Conservation (phyloP, 2,888 invertebrate genomes). For the Hyppa rectilinea region DNA sequence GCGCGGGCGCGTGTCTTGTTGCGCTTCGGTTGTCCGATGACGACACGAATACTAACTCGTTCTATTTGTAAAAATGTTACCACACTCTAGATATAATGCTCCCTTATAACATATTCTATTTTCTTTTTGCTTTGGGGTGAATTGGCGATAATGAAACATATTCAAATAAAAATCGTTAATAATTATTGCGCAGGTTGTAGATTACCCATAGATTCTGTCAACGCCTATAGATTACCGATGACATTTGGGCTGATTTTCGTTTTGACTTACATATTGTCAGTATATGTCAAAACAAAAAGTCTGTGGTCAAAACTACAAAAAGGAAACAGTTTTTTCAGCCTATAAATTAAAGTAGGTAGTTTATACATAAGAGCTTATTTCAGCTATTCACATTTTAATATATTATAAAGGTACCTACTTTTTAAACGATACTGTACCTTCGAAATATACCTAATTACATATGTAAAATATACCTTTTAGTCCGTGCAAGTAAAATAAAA, state of each 20-base stretch:
- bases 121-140: not conserved
- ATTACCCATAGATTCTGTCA: not conserved
- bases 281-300: not conserved
- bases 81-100: constrained; percentile 9
- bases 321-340: not conserved
- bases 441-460: not conserved
- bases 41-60: constrained; percentile 41
- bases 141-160: not conserved
- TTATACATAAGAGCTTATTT: not conserved
- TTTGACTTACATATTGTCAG: no score
- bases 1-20: constrained; percentile 13
- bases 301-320: not conserved
- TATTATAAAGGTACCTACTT: not conserved
- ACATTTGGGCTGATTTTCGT: no score
- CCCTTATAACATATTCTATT: constrained; percentile 7
- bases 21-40: constrained; percentile 22
- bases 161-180: not conserved
- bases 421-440: not conserved
- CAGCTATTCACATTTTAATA: not conserved
- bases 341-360: not conserved
- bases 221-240: not conserved
- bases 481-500: not conserved
- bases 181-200: not conserved
- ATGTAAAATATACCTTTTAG: not conserved
- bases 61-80: constrained; percentile 51